Conservation (phyloP, 2,113 vertebrate genomes). For the Cettia cetti region DNA sequence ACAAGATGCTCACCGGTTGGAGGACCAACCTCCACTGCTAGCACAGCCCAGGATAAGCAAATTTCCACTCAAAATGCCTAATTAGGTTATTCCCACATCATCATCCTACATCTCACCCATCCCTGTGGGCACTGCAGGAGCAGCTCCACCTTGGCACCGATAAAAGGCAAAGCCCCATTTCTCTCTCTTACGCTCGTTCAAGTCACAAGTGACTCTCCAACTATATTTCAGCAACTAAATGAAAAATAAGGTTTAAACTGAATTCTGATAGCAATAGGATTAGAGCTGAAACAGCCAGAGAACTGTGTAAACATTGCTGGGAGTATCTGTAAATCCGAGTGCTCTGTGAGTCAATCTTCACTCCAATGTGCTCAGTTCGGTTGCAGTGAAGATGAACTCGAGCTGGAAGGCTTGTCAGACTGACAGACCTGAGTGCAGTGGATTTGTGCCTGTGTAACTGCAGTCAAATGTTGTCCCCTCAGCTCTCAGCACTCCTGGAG, state of each 20-base stretch:
- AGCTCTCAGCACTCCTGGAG: background rate
- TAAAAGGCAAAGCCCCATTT: background rate
- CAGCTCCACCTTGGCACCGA: background rate
- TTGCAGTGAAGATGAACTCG: constrained; percentile 3
- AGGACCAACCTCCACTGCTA: background rate
- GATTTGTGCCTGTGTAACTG: background rate
- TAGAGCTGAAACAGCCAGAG: constrained; percentile 41
- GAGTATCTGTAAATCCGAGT: constrained; percentile 31
- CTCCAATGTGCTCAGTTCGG: background rate
- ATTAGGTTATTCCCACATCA: background rate
- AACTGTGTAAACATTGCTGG: constrained; percentile 45
- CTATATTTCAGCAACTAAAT: constrained; percentile 52
- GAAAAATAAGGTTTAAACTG: constrained; percentile 51
- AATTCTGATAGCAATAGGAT: constrained; percentile 54
- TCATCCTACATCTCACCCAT: background rate
- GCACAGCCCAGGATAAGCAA: background rate
- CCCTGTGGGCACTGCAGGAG: background rate
- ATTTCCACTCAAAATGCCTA: background rate
- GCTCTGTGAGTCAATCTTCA: constrained; percentile 56
- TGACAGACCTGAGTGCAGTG: accelerated
- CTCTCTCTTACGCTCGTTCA: background rate
- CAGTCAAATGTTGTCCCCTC: background rate
- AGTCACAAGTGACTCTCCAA: constrained; percentile 21
- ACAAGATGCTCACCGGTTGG: background rate
- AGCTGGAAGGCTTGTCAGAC: background rate